Evolutionary conservation across 2,888 invertebrate genomes (phyloP).

Genomic region (Limnephilus auricula): DNA sequence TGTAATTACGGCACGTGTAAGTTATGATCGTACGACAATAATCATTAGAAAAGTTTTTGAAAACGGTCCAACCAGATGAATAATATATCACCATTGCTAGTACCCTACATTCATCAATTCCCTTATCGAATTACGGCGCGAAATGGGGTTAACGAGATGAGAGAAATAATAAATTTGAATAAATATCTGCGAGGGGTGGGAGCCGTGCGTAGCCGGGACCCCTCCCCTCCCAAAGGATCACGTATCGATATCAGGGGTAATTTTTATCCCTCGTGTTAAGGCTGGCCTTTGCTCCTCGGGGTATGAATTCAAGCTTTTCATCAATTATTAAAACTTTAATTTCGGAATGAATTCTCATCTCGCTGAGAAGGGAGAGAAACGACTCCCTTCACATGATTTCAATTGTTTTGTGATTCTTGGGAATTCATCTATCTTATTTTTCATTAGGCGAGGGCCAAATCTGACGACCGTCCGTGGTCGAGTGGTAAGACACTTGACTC

Average conservation of each 20-base stretch:
- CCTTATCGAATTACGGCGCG: constrained; percentile 52
- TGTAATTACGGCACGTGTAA: background rate
- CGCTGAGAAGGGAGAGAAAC: constrained; percentile 26
- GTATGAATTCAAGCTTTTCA: constrained; percentile 57
- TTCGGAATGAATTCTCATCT: constrained; percentile 61
- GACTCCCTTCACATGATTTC: background rate
- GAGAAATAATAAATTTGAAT: constrained; percentile 55
- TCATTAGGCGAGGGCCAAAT: no score
- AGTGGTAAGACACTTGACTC: no score
- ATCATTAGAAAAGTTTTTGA: constrained; percentile 44
- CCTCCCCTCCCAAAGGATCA: constrained; percentile 32
- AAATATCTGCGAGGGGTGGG: constrained; percentile 49
- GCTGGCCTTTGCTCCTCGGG: constrained; percentile 45
- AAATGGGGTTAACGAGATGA: constrained; percentile 53
- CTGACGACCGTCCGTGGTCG: no score
- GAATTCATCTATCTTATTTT: background rate
- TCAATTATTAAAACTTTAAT: constrained; percentile 66
- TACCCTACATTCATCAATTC: constrained; percentile 54
- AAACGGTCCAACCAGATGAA: constrained; percentile 39
- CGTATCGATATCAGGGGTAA: constrained; percentile 63
- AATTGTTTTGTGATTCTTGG: background rate
- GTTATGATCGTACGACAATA: background rate
- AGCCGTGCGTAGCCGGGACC: background rate
- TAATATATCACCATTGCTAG: constrained; percentile 37
- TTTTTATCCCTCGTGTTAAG: constrained; percentile 64